Base-by-base conservation (phyloP, 2,888 invertebrate species). In the Rotaria sp. region DNA sequence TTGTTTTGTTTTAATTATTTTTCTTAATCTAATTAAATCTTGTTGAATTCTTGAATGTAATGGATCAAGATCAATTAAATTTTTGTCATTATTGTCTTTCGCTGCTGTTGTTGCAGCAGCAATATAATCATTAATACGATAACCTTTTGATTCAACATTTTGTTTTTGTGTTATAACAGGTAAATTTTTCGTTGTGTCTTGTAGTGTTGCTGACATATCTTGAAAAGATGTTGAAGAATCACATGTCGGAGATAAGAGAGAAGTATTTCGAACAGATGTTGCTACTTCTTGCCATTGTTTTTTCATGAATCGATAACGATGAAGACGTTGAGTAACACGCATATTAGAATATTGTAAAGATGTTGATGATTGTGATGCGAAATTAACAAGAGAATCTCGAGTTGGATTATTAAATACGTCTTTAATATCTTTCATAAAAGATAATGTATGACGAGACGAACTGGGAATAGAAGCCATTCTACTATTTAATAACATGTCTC, bases 1-100 rank as follows among this genome's bases (percentile, higher is more conserved):
- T 75, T 75, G 75, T 30, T 45, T 41, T 2, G 38, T 13, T 80
- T 80, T 80, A 15, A 80, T 45, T 80, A 41, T 5, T 41, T 80
- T 80, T 80, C 80, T 24, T 35, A 80, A 80, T 80, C 24, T 80
- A 3, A 80, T 80, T 45, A 80, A 80, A 80, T 80, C 80, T 80
- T 80, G 80, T 80, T 45, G 80, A n/a, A 80, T 80, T 45, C 45
- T 26, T n/a, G n/a, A 26, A 45, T 80, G 45, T 80, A 80, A 45
- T 45, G 80, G 80, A 80, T 80, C 80, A 11, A 45, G 11, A 2
- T 38, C 45, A 45, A 80, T 45, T 38, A 15, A 15, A 35, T 35
- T 21, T 26, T 26, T 35, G 1, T 67, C 67, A 30, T 67, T 2
- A 10, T 26, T 55, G 1, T 55, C 55, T 55, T 55, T 55, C 1